phyloP scores from a whole-genome alignment of 2,888 invertebrate species.

The Exephanes ischioxanthus region DNA sequence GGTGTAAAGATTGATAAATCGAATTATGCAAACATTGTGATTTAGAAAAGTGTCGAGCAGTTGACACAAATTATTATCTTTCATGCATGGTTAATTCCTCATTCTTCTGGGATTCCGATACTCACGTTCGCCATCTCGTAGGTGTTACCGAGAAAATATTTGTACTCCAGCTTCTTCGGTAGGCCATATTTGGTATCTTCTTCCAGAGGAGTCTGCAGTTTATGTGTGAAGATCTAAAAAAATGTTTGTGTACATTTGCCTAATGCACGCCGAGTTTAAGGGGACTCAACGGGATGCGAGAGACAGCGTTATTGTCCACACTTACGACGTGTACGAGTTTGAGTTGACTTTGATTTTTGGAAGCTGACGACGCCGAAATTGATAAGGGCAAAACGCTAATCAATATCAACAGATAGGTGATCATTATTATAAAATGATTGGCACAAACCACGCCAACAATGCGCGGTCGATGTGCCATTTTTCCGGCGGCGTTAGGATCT shows the following conservation, averaged over 20 bases:
- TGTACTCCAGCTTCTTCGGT: constrained; percentile 71
- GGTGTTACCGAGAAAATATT: constrained; percentile 70
- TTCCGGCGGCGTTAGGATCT: not conserved
- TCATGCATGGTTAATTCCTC: not conserved
- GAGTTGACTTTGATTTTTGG: constrained; percentile 62
- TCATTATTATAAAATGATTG: not conserved
- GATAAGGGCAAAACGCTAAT: constrained; percentile 9
- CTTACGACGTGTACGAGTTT: constrained; percentile 77
- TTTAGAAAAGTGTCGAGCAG: not conserved
- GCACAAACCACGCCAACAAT: not conserved
- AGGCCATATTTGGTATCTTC: constrained; percentile 44
- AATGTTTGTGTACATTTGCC: not conserved
- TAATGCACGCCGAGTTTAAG: not conserved
- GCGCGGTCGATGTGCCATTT: not conserved
- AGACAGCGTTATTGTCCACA: constrained; percentile 30
- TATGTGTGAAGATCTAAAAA: constrained; percentile 75
- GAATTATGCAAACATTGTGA: not conserved
- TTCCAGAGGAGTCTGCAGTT: constrained; percentile 73
- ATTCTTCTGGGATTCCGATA: constrained; percentile 26
- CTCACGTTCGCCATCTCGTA: constrained; percentile 75
- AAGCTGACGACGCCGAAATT: constrained; percentile 10
- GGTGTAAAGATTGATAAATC: not conserved
- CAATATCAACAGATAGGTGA: constrained; percentile 21
- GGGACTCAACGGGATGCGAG: not conserved
- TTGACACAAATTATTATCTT: not conserved